Base-by-base conservation (phyloP, 1,140 invertebrate genomes). In the Rhagoletis pomonella region DNA sequence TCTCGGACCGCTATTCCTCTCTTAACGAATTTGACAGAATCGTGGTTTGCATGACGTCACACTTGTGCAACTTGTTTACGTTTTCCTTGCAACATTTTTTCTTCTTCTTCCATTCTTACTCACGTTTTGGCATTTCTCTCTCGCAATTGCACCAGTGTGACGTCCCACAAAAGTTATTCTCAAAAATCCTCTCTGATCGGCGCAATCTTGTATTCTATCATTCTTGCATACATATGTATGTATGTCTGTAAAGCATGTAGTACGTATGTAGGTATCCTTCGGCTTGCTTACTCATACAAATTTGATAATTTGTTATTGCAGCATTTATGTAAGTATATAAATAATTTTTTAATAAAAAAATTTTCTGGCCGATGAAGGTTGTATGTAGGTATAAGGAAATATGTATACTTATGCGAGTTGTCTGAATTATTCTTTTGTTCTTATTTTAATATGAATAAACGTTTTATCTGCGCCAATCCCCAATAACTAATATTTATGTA, bases 341-440 rank as follows among this genome's bases (percentile, higher is more conserved):
- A 81, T 19, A 62, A 81, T 81, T 19, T 47, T 44, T 29, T 29
- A 47, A 81, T 58, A 47, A 47, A 73, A 10, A 6, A 73, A 4
- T 44, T 44, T 39, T 73, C 17, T 42, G 29, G 44, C 10, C 47
- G 69, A 14, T 47, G 4, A 4, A n/a, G 44, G 19, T 50, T 55
- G 14, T 50, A 29, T 29, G 44, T 81, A 9, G 17, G 17, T 55
- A 55, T 55, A 81, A 81, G 50, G 47, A 81, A 81, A 19, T 81
- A 81, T 7, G 29, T 55, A 19, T 29, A 29, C 29, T 29, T 81
- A 55, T 6, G 47, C 73, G 47, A 81, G 55, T 81, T 81, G 47
- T 81, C 73, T 81, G 47, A 81, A 81, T 81, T 81, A 81, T 55
- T n/a, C 17, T 81, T 81, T 81, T 50, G 12, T 81, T 81, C 5